Evolutionary conservation across 2,113 vertebrate genomes (phyloP).

Genomic region (Phocoena sinus): DNA sequence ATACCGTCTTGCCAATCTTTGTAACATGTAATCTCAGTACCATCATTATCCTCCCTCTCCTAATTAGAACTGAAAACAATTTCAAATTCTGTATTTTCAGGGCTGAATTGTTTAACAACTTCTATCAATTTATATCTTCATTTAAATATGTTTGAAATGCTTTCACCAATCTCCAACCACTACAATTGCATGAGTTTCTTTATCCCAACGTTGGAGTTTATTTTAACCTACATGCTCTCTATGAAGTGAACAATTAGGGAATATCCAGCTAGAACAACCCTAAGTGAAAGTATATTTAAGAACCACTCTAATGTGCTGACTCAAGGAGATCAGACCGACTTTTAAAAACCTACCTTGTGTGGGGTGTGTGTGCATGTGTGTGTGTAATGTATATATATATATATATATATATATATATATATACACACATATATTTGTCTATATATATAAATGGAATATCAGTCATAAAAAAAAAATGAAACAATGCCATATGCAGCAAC

Average conservation of each 20-base stretch:
- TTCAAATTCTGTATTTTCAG: background rate
- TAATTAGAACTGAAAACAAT: background rate
- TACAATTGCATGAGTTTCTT: background rate
- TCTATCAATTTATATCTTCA: background rate
- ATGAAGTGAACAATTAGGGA: background rate
- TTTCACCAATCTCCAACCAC: background rate
- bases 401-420: too few relatives aligned
- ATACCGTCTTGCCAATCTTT: background rate
- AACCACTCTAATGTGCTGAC: background rate
- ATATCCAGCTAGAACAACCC: background rate
- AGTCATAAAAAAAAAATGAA: too few relatives aligned
- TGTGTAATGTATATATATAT: too few relatives aligned
- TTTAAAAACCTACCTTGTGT: background rate
- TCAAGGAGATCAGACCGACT: background rate
- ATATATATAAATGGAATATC: too few relatives aligned
- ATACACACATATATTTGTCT: too few relatives aligned
- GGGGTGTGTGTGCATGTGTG: too few relatives aligned
- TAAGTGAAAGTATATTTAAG: background rate
- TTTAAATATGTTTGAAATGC: background rate
- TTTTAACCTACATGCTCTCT: background rate
- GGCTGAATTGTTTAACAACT: background rate
- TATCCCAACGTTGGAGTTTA: background rate
- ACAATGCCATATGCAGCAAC: too few relatives aligned
- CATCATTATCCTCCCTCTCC: background rate
- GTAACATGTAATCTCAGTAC: background rate